Base-by-base conservation (phyloP, 2,888 invertebrate genomes). In the Lycaena phlaeas region DNA sequence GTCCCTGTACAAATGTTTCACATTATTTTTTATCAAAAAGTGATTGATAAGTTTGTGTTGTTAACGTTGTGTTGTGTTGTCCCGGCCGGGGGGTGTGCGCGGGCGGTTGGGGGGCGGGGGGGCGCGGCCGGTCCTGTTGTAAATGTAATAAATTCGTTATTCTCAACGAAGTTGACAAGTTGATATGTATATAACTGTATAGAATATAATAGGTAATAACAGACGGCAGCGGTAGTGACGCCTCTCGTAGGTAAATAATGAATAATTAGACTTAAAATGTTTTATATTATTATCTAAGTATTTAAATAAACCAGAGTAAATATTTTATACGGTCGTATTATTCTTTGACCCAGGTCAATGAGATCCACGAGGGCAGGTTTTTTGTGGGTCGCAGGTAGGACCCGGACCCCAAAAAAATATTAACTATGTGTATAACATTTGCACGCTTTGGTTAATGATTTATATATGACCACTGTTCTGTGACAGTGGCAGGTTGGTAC, bases 221-320 rank as follows among this genome's bases (percentile, higher is more conserved):
- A 46, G 49, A 52, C 34, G 56, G 57, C 58, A 54, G 55, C 50
- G 58, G 53, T 54, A 56, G 57, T 51, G 53, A 66, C 65, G 62
- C 59, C 57, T 56, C 64, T 60, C 61, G 64, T 63, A 64, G 61
- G 59, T 68, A 58, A 63, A 69, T 64, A 65, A 68, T 68, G 66
- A 69, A 68, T 69, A 61, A 59, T 68, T 74, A 74, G 75, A 68
- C 59, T 61, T 74, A 68, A 72, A 69, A 72, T 74, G 70, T 76
- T 77, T 77, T 77, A 76, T 77, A 75, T 73, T 74, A 71, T 68
- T 64, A 63, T 67, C 67, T 76, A 75, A 76, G 74, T 75, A 76
- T 75, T 71, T 75, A 74, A 69, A 71, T 76, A 75, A 77, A 77
- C 67, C 67, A 75, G 75, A 77, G 75, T 76, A 73, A 73, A 75